Evolutionary conservation across 2,888 invertebrate genomes (phyloP).

Genomic region (Spisula subtruncata): DNA sequence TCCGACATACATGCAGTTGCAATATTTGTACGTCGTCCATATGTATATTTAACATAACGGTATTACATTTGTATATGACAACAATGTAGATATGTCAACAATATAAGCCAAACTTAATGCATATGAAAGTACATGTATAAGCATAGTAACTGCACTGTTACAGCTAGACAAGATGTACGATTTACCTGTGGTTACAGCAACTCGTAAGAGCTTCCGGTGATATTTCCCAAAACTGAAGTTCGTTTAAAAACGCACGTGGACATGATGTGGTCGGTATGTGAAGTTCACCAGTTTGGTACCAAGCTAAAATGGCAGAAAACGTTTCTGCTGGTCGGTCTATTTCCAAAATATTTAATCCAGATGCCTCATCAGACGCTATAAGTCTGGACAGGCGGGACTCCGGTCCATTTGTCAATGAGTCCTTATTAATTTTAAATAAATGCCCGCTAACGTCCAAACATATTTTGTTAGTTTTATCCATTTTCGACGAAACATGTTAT

Average conservation of each 20-base stretch:
- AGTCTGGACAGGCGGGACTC: constrained; percentile 15
- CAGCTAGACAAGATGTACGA: no score
- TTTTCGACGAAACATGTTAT: neutral
- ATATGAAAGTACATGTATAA: no score
- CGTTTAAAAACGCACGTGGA: constrained; percentile 66
- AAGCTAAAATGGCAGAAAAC: constrained; percentile 60
- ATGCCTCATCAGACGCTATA: neutral
- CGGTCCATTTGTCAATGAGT: constrained; percentile 35
- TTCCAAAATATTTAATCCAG: neutral
- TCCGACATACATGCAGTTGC: no score
- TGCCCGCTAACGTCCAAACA: constrained; percentile 37
- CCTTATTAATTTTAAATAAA: constrained; percentile 30
- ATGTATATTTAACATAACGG: no score
- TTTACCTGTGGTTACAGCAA: constrained; percentile 35
- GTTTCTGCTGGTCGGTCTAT: constrained; percentile 58
- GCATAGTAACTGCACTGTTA: no score
- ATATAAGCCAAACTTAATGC: no score
- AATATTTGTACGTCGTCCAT: no score
- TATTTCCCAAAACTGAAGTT: constrained; percentile 69
- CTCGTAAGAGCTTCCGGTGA: constrained; percentile 45
- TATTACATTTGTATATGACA: no score
- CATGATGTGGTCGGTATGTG: constrained; percentile 68
- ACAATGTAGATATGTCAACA: no score
- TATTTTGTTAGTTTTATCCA: neutral
- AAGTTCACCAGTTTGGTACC: constrained; percentile 67